phyloP scores from a whole-genome alignment of 1,140 invertebrate species.

The Aleiodes sp. region DNA sequence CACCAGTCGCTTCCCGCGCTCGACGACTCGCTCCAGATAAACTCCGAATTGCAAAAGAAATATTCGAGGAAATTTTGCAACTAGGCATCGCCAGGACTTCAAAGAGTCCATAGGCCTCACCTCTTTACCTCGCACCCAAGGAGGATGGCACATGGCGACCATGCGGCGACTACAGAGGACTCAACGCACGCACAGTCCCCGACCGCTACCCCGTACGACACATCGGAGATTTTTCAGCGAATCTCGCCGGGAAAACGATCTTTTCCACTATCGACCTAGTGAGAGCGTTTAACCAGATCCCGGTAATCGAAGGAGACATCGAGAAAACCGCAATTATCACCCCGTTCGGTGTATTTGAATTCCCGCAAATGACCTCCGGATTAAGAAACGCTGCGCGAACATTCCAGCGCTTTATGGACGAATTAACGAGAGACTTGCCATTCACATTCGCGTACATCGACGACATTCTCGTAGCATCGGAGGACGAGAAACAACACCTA shows the following conservation, averaged over 20 bases:
- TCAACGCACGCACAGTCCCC: slow-evolving; percentile 47
- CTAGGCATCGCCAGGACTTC: slow-evolving; percentile 45
- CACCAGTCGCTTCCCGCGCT: slow-evolving; percentile 47
- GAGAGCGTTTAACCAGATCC: no score
- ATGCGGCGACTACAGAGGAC: slow-evolving; percentile 54
- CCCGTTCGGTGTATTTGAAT: slow-evolving; percentile 58
- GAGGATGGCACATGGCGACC: slow-evolving; percentile 47
- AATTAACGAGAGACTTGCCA: not conserved
- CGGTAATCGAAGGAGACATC: slow-evolving; percentile 65
- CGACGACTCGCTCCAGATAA: slow-evolving; percentile 52
- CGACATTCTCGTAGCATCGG: slow-evolving; percentile 53
- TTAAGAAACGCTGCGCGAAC: slow-evolving; percentile 51
- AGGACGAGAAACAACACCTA: slow-evolving; percentile 39
- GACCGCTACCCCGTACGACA: slow-evolving; percentile 53
- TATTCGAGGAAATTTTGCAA: slow-evolving; percentile 38
- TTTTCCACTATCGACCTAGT: slow-evolving; percentile 66
- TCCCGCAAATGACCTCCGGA: slow-evolving; percentile 54
- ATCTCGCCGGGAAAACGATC: slow-evolving; percentile 46
- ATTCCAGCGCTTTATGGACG: slow-evolving; percentile 61
- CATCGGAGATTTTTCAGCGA: slow-evolving; percentile 38
- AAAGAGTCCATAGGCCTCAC: slow-evolving; percentile 21
- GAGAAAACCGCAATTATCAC: slow-evolving; percentile 49
- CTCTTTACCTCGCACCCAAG: slow-evolving; percentile 53
- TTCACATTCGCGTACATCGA: slow-evolving; percentile 45
- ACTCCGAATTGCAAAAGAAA: not conserved